Base-by-base conservation (phyloP, 2,888 invertebrate genomes). In the Cerastis rubricosa region DNA sequence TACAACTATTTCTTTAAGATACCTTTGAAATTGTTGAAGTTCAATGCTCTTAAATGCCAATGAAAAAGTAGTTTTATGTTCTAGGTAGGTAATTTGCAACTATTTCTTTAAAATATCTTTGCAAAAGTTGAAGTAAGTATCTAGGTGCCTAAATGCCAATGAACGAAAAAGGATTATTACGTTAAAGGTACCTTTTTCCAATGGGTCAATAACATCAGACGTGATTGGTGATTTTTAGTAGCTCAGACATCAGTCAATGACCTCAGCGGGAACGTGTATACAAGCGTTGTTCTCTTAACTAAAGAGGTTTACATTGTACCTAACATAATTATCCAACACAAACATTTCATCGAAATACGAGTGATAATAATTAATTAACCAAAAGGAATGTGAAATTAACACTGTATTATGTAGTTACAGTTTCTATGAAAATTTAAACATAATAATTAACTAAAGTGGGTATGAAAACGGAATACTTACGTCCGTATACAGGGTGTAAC, bases 361-460 rank as follows among this genome's bases (percentile, higher is more conserved):
- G 69, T 75, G 76, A 66, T 67, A 70, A 61, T 65, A 64, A 78
- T 66, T 75, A 80, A 80, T 76, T 80, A 66, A 80, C 67, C 65
- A 69, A 78, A 69, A 80, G 80, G 80, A 70, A 80, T 65, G 51
- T 70, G 35, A 54, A 65, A 81, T 65, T 61, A 61, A 71, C 68
- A 35, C 72, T 25, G 59, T 81, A 65, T 65, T 47, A 69, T 22
- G 47, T 66, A 51, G 57, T 64, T 51, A 71, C 49, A 76, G 57
- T 67, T 69, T 25, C 19, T 14, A 63, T 57, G 77, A 81, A 78
- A 59, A 78, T 72, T n/a, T 66, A 8, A 72, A 81, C 61, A 70
- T 61, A 49, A 63, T 72, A 57, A 81, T 81, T 71, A 59, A 76
- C 35, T 65, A 11, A 51, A 69, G 40, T 35, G 3, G 35, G 35